phyloP scores from a whole-genome alignment of 2,113 vertebrate species.

The Copsychus sechellarum region DNA sequence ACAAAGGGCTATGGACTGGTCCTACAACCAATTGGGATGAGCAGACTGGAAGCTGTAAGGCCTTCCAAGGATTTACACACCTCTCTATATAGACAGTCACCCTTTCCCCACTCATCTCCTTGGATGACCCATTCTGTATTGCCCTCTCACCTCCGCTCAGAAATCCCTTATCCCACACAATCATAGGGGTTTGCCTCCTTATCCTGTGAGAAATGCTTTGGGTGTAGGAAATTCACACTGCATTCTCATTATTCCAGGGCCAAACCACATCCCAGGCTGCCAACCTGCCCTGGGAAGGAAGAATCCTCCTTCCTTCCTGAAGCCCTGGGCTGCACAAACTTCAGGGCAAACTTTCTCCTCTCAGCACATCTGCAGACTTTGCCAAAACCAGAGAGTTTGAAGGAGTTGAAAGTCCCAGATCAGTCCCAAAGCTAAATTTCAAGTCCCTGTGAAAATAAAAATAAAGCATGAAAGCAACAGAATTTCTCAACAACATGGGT shows the following conservation, averaged over 20 bases:
- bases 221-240: neutral
- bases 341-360: neutral
- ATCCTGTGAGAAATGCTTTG: accelerated
- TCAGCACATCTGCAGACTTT: neutral
- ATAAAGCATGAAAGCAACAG: neutral
- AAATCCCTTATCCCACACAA: neutral
- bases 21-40: neutral
- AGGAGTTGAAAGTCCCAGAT: neutral
- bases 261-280: neutral
- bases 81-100: accelerated
- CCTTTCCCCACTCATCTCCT: neutral
- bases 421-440: neutral
- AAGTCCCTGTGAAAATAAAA: neutral
- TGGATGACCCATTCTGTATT: neutral
- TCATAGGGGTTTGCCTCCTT: neutral
- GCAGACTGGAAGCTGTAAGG: neutral
- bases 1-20: neutral
- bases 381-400: neutral
- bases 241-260: neutral
- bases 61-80: neutral
- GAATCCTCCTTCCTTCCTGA: neutral
- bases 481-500: neutral
- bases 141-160: neutral
- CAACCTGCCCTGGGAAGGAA: neutral
- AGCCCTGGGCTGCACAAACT: neutral